Evolutionary conservation across 2,888 invertebrate genomes (phyloP).

Genomic region (Parascotia fuliginaria): DNA sequence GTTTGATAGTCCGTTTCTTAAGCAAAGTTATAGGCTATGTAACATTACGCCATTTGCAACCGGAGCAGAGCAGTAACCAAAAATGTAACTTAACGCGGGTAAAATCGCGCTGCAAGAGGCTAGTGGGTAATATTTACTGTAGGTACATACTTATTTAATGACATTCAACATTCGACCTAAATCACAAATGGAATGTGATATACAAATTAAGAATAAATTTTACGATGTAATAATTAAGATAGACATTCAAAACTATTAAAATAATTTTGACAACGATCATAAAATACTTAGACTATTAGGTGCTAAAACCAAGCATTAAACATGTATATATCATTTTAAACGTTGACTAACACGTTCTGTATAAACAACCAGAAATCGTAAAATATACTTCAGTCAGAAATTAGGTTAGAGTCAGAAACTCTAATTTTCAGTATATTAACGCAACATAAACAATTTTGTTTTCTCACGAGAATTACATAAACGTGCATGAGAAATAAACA

Average conservation of each 20-base stretch:
- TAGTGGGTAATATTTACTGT: too few relatives aligned
- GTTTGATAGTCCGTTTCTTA: too few relatives aligned
- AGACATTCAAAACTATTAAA: background rate
- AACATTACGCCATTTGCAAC: too few relatives aligned
- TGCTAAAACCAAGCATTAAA: conserved; percentile 2
- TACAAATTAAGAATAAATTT: conserved; percentile 2
- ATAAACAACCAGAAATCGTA: conserved; percentile 28
- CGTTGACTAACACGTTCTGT: conserved; percentile 13
- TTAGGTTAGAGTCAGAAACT: conserved; percentile 33
- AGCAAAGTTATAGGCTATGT: too few relatives aligned
- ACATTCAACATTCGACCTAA: background rate
- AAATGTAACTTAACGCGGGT: too few relatives aligned
- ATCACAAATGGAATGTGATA: background rate
- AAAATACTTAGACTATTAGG: background rate
- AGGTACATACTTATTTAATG: background rate
- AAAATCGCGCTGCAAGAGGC: too few relatives aligned
- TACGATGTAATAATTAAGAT: conserved; percentile 4
- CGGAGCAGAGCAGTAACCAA: too few relatives aligned
- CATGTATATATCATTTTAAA: conserved; percentile 12
- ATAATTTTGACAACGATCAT: background rate
- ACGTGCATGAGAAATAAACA: conserved; percentile 46
- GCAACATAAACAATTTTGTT: conserved; percentile 39
- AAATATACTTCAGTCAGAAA: conserved; percentile 31
- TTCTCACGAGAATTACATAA: conserved; percentile 36
- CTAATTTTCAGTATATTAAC: conserved; percentile 28